Conservation (phyloP, 2,888 invertebrate species). For the Noctua janthina region DNA sequence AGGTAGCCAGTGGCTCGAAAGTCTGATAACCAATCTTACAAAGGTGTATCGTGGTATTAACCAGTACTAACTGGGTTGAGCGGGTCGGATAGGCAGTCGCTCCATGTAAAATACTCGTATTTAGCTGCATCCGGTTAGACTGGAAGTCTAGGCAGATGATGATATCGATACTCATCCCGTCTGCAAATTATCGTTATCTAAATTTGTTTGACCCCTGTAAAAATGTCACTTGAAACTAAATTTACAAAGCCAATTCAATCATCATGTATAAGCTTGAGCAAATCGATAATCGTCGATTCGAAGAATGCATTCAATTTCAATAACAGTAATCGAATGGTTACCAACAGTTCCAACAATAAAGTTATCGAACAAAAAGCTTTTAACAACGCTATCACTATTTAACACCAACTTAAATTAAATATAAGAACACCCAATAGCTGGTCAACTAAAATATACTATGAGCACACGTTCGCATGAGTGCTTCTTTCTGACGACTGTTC, state of each 20-base stretch:
- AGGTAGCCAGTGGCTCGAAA: too few species aligned
- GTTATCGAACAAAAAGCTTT: not conserved
- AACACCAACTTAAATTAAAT: constrained; percentile 27
- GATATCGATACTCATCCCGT: too few species aligned
- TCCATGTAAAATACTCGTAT: too few species aligned
- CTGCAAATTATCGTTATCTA: too few species aligned
- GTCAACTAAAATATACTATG: constrained; percentile 42
- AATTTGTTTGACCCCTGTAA: not conserved
- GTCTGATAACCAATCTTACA: too few species aligned
- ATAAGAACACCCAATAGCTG: constrained; percentile 14
- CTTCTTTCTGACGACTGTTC: not conserved
- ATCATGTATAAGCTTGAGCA: not conserved
- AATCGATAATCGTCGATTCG: not conserved
- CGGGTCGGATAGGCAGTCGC: too few species aligned
- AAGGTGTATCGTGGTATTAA: too few species aligned
- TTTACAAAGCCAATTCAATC: not conserved
- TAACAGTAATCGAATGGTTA: constrained; percentile 7
- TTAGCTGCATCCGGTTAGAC: too few species aligned
- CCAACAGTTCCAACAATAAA: not conserved
- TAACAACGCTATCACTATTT: not conserved
- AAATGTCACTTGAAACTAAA: not conserved
- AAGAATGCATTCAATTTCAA: constrained; percentile 25
- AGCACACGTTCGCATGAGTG: too few species aligned
- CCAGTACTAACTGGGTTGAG: too few species aligned
- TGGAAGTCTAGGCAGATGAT: too few species aligned